Base-by-base conservation (phyloP, 2,888 invertebrate genomes). In the Megalurothrips usitatus region DNA sequence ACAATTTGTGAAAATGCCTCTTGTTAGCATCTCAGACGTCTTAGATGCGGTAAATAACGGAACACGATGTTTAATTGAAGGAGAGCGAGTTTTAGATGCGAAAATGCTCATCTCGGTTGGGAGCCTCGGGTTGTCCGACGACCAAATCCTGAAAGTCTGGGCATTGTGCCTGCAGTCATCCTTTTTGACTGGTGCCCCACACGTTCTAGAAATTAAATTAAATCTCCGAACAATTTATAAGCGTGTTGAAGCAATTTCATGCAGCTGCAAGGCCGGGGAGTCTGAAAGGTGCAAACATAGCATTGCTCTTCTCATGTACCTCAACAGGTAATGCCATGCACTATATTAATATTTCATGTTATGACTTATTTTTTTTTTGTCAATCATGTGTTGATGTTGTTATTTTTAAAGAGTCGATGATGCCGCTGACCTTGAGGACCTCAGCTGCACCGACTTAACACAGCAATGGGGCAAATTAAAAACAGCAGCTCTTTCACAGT, bases 391-490 rank as follows among this genome's bases (percentile, higher is more conserved):
- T 63, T 19, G 14, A n/a, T 63, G n/a, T n/a, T n/a, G n/a, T 6
- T 10, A 6, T 63, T 17, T 63, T 63, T 19, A 63, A 6, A 63
- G 63, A 63, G 19, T 63, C 6, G 19, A 63, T 63, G 63, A 63
- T 19, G 14, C 11, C 10, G 10, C 63, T 19, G 63, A 80, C 9
- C 58, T 80, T 8, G 80, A 80, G 63, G 80, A 80, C 26, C 63
- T 52, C 17, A 80, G 80, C 80, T 80, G 80, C 80, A 80, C 80
- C 11, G 80, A 80, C 26, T 11, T 80, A 19, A 58, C 49, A 4
- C 80, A 80, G 63, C 80, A 80, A 26, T 80, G 80, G 80, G 80
- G 80, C 14, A 80, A 80, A 63, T 28, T 80, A 3, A 80, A 80
- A 26, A 26, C 9, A 28, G 47, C 23, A 17, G 10, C 80, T 9